Conservation (phyloP, 2,797 vertebrate genomes). For the Pantherophis alleghaniensis region DNA sequence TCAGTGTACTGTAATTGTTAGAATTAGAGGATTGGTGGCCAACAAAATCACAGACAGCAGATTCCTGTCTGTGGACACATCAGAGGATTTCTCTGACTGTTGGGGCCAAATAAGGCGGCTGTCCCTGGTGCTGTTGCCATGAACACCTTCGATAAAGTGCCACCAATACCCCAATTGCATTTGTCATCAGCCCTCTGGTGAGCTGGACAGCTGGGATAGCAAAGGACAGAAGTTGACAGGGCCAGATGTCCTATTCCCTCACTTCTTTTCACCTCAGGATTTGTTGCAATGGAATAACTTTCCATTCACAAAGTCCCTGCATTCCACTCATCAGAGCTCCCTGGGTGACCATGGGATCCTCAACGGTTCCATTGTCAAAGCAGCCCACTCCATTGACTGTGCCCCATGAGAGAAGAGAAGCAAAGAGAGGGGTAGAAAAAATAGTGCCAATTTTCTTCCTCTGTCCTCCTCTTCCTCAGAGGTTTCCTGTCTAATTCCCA, state of each 20-base stretch:
- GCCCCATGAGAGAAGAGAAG: not conserved
- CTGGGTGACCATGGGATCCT: not conserved
- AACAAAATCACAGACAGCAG: not conserved
- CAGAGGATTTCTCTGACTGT: not conserved
- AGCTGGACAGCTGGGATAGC: not conserved
- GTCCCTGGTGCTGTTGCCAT: not conserved
- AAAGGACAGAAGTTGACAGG: not conserved
- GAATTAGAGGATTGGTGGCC: not conserved
- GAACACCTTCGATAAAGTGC: not conserved
- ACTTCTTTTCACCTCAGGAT: not conserved
- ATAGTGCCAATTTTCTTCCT: not conserved
- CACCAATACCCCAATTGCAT: not conserved
- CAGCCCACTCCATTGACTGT: not conserved
- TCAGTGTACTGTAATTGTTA: not conserved
- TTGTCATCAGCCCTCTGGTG: not conserved
- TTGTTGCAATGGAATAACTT: not conserved
- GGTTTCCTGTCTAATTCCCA: not conserved
- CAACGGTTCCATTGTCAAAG: not conserved
- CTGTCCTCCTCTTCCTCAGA: not conserved
- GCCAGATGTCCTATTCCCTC: not conserved
- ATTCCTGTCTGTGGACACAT: not conserved
- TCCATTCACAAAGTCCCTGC: not conserved
- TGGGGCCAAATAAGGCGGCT: not conserved
- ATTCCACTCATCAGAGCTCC: not conserved
- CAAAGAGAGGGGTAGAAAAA: not conserved